A percentile compares a stretch with the other conserved stretches of the same genome.
Evolutionary conservation across 2,797 vertebrate genomes (phyloP).

Genomic region (Chanos chanos): DNA sequence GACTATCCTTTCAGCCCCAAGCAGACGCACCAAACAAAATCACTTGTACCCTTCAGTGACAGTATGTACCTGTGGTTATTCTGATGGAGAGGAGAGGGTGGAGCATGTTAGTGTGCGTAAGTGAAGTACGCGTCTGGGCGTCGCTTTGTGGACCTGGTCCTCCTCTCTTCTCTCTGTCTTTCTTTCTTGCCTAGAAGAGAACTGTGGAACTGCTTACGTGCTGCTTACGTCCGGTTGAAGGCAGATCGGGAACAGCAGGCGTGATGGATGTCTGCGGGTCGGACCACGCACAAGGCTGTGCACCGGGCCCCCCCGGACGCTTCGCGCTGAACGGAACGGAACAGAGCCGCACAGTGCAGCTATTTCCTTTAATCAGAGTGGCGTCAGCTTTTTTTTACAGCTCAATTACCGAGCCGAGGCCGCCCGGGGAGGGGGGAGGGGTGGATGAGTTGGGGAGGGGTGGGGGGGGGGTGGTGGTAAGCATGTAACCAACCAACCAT

Average conservation of each 20-base stretch:
- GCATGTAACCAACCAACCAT: conserved; percentile 47
- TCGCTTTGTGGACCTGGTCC: too few species aligned
- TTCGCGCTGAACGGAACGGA: too few species aligned
- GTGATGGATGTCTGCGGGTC: conserved; percentile 44
- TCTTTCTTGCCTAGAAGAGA: neutral
- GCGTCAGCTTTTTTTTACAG: conserved; percentile 49
- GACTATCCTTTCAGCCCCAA: too few species aligned
- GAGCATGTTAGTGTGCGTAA: neutral
- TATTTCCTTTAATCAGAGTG: conserved; percentile 57
- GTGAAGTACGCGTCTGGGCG: neutral
- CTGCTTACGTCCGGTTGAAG: neutral
- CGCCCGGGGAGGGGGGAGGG: neutral
- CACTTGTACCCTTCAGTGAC: too few species aligned
- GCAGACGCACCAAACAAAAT: too few species aligned
- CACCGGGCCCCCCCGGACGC: too few species aligned
- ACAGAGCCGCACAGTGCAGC: conserved; percentile 38
- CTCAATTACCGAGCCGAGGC: conserved; percentile 70
- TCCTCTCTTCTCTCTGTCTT: too few species aligned
- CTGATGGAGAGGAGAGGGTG: neutral
- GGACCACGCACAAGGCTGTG: conserved; percentile 48
- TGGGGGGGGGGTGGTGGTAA: conserved; percentile 6
- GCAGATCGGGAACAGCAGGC: conserved; percentile 7
- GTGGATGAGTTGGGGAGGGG: neutral
- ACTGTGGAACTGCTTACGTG: neutral
- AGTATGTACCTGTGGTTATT: neutral